Evolutionary conservation across 2,888 invertebrate genomes (phyloP), one percentile per base, ranked within the genome.

Genomic region (Drosophila recens): DNA sequence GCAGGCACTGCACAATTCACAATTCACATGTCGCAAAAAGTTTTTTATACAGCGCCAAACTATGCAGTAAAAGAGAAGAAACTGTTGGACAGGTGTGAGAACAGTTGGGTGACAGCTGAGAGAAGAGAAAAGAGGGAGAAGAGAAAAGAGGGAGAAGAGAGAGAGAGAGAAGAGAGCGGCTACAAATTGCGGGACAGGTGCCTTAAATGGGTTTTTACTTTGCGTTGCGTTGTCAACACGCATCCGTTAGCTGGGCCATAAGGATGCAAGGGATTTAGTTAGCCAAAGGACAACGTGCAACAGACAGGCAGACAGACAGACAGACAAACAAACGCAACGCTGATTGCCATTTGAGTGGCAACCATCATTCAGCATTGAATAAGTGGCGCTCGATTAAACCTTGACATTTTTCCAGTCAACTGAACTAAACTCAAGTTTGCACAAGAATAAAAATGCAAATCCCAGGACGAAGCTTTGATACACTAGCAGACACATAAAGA

Each of bases 261-360:
- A 34, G 48, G 56, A 4, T 54, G 13, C 11, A 17, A 33, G 33
- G 81, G 80, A 85, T 71, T 79, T 65, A 66, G 75, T 67, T 58
- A 43, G 59, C 62, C 53, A 42, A 65, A 61, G 70, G 62, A 72
- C 51, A 51, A 51, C 61, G 48, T 54, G 72, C 59, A 57, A 51
- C 56, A 67, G 72, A 85, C 87, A 85, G 54, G 48, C 54, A 67
- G 23, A 23, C 23, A 23, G 23, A 48, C 56, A 67, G 72, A n/a
- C n/a, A n/a, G n/a, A n/a, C n/a, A n/a, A n/a, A 85, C 87, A 85
- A 82, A 71, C 66, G 69, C 80, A 61, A 23, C 53, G 67, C 72
- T 89, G 89, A 89, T 89, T 85, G 89, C 85, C 78, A 57, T 64
- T 75, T 71, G 70, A 75, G 81, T 69, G 72, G 63, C 56, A 38